These are phyloP conservation scores for Tetanocera ferruginea DNA, from an alignment of 2,888 invertebrate species.

Conservation along the genomic window DNA sequence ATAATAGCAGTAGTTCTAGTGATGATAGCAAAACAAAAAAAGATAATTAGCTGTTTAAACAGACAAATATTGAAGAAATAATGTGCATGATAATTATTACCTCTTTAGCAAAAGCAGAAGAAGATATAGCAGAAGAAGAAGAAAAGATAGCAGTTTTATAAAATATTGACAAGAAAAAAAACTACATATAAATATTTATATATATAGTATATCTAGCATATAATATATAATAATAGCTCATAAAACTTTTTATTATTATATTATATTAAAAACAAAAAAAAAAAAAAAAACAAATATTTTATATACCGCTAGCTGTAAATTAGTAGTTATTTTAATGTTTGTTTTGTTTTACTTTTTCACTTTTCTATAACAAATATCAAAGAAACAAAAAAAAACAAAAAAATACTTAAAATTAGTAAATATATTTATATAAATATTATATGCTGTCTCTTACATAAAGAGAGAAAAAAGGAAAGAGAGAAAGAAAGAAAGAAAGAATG, in stretches of 20 bases:
- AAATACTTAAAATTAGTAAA: neutral
- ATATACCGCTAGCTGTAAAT: too few relatives aligned
- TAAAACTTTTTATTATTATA: neutral
- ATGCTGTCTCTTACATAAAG: neutral
- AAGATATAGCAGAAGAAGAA: constrained; percentile 49
- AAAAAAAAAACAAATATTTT: neutral
- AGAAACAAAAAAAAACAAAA: neutral
- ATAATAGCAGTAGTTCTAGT: neutral
- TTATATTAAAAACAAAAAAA: too few relatives aligned
- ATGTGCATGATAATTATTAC: constrained; percentile 61
- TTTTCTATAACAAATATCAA: neutral
- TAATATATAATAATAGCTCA: neutral
- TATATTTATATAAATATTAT: neutral
- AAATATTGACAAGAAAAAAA: constrained; percentile 15
- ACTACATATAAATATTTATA: neutral
- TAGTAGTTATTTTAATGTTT: constrained; percentile 12
- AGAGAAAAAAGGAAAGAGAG: neutral
- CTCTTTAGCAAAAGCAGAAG: constrained; percentile 61
- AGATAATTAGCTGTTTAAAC: neutral
- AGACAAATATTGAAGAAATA: constrained; percentile 32
- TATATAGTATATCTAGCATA: neutral
- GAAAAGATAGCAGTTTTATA: constrained; percentile 52
- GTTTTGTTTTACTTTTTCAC: neutral
- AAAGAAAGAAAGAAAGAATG: neutral
- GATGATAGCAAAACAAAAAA: neutral